phyloP scores from a whole-genome alignment of 2,888 invertebrate species.

The Epiblema foenella region DNA sequence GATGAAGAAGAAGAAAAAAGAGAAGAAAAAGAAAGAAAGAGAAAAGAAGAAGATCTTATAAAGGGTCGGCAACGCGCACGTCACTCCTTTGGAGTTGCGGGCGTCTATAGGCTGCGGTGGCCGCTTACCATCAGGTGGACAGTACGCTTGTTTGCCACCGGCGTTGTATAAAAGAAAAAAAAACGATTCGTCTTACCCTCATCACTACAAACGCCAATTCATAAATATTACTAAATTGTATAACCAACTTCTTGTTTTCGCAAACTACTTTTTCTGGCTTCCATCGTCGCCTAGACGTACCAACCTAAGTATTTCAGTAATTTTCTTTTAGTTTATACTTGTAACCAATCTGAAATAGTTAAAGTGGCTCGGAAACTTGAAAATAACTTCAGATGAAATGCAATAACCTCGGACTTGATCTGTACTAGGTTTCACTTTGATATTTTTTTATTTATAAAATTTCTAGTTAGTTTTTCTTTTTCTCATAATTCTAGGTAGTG shows the following conservation, averaged over 20 bases:
- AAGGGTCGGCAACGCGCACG: too few relatives aligned
- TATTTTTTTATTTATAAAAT: not conserved
- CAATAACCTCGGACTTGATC: conserved; percentile 3
- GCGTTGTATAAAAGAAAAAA: too few relatives aligned
- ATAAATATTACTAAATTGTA: too few relatives aligned
- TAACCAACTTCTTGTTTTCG: not conserved
- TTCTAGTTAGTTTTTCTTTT: not conserved
- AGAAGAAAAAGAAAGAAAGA: too few relatives aligned
- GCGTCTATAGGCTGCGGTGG: too few relatives aligned
- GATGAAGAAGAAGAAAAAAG: too few relatives aligned
- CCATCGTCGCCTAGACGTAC: not conserved
- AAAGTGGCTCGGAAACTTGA: not conserved
- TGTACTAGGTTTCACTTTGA: not conserved
- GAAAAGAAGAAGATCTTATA: too few relatives aligned
- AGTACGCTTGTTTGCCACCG: too few relatives aligned
- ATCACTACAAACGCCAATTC: too few relatives aligned
- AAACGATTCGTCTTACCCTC: too few relatives aligned
- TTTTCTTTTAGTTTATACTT: not conserved
- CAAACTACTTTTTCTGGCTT: not conserved
- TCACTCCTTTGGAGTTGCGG: too few relatives aligned
- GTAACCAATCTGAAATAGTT: not conserved
- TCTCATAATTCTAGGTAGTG: not conserved
- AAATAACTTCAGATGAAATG: conserved; percentile 1
- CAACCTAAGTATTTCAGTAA: not conserved
- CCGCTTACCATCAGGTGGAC: too few relatives aligned